phyloP scores from a whole-genome alignment of 2,113 vertebrate species.

The Gavia stellata region DNA sequence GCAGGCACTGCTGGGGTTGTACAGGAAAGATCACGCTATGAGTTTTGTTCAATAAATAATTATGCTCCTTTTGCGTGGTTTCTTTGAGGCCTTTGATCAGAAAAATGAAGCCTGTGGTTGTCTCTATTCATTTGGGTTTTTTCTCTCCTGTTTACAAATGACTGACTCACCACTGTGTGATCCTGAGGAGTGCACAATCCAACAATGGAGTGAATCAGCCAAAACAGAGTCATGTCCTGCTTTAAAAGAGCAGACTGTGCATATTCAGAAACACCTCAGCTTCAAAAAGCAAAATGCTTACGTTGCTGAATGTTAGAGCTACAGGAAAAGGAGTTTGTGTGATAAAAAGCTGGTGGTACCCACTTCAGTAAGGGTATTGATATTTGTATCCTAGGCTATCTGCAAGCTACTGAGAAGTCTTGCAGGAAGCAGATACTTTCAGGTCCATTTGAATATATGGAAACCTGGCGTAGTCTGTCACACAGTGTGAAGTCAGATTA shows the following conservation, averaged over 20 bases:
- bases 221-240: conserved; percentile 13
- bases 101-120: conserved; percentile 10
- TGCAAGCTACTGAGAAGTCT: neutral
- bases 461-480: neutral
- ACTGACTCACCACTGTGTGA: conserved; percentile 47
- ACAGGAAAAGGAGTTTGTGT: neutral
- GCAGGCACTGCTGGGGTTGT: neutral
- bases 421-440: neutral
- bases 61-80: neutral
- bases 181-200: conserved; percentile 10
- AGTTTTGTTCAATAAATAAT: conserved; percentile 12
- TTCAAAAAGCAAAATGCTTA: neutral
- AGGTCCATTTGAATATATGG: neutral
- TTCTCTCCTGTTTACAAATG: conserved; percentile 19
- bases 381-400: neutral
- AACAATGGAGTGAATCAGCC: conserved; percentile 44
- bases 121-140: neutral
- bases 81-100: conserved; percentile 16
- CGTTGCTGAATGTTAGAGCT: neutral
- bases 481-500: neutral
- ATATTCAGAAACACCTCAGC: conserved; percentile 13
- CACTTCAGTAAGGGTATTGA: neutral
- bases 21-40: neutral
- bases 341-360: neutral
- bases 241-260: neutral